Evolutionary conservation across 2,797 vertebrate genomes (phyloP), one percentile per base, ranked within the genome.

Genomic region (Sylvilagus floridanus): DNA sequence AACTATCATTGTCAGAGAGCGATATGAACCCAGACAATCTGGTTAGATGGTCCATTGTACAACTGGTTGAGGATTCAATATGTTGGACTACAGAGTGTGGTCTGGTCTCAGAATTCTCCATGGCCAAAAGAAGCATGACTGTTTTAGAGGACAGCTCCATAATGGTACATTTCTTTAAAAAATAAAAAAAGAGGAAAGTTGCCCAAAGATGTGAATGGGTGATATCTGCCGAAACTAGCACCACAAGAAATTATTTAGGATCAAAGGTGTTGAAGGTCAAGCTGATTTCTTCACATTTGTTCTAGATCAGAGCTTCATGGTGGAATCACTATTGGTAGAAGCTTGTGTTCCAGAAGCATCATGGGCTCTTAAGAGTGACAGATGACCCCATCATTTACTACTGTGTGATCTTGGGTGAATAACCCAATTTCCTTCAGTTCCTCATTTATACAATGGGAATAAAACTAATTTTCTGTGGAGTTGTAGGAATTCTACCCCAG

Each of bases 231-330:
- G 4, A 42, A 93, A 63, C 21, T 7, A 89, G 57, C 37, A 77
- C 52, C 54, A 82, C 54, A 91, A 79, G 50, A 84, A 28, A 68
- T 60, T 86, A 54, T 54, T 90, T 89, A 81, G 37, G 89, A 84
- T 78, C 42, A 94, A 87, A 91, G 35, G 32, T n/a, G 89, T n/a
- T 84, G 63, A 84, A 92, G 87, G 50, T 81, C 54, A 94, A 68
- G 14, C 28, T 88, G 32, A 76, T 52, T 30, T 85, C 84, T 82
- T 30, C 26, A 77, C 60, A 28, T 42, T 89, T 52, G 60, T 37
- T 35, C 30, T 66, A 63, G 28, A 91, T 88, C 57, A 37, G 52
- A 52, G 82, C 4, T 88, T 91, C 17, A 66, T 21, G 24, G n/a
- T 77, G 22, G 84, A 87, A 54, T 30, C n/a, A 84, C 47, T 81